These are phyloP conservation scores for Tyto alba DNA, from an alignment of 2,113 vertebrate genomes.

Conservation along the genomic window DNA sequence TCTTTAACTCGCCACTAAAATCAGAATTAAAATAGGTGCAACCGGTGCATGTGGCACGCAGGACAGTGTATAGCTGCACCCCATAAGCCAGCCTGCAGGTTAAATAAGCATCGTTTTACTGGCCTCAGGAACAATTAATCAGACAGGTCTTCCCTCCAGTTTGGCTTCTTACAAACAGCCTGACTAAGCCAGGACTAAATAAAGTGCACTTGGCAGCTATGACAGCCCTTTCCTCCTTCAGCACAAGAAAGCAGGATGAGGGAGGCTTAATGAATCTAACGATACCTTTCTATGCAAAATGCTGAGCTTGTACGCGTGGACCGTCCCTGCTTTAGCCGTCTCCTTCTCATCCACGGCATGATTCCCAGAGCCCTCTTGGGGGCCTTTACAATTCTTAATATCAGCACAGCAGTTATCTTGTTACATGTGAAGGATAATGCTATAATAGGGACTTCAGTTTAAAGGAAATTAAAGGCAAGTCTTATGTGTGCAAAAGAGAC, in stretches of 20 bases:
- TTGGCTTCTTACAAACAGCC: conserved; percentile 22
- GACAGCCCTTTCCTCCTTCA: conserved; percentile 19
- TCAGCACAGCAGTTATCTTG: neutral
- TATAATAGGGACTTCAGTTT: neutral
- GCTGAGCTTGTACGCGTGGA: neutral
- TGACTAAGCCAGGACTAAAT: conserved; percentile 26
- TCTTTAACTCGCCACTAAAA: neutral
- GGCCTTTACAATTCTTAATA: neutral
- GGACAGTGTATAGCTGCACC: neutral
- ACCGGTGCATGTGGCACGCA: accelerated
- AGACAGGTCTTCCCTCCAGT: neutral
- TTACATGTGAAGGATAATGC: neutral
- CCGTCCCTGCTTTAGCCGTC: neutral
- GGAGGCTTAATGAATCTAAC: conserved; percentile 11
- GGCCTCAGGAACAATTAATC: conserved; percentile 14
- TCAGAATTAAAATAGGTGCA: neutral
- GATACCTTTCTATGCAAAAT: neutral
- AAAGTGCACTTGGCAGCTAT: conserved; percentile 14
- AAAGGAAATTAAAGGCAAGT: neutral
- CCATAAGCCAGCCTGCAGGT: neutral
- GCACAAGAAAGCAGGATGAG: neutral
- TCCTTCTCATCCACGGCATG: neutral
- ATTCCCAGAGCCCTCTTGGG: neutral
- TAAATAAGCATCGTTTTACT: neutral
- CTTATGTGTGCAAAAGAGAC: neutral